Evolutionary conservation across 2,888 invertebrate genomes (phyloP).

Genomic region (Atrina japonica): DNA sequence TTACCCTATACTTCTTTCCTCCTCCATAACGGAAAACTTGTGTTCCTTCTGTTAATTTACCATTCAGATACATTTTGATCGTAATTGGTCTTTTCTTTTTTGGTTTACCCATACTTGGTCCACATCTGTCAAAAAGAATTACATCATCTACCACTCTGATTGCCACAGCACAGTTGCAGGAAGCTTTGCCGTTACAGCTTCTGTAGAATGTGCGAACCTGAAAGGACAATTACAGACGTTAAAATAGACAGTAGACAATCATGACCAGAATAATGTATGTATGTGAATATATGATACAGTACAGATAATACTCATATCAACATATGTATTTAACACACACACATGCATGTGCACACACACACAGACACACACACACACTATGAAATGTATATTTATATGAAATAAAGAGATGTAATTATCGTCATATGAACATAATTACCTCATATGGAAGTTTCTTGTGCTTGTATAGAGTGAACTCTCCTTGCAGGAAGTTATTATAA

Average conservation of each 20-base stretch:
- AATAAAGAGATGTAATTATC: no score
- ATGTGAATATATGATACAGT: background rate
- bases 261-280: background rate
- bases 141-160: slow-evolving; percentile 61
- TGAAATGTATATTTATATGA: no score
- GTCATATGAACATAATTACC: no score
- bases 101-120: slow-evolving; percentile 34
- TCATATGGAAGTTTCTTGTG: slow-evolving; percentile 66
- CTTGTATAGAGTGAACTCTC: slow-evolving; percentile 69
- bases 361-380: no score
- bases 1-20: slow-evolving; percentile 32
- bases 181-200: slow-evolving; percentile 48
- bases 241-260: background rate
- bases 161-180: slow-evolving; percentile 68
- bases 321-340: no score
- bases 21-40: slow-evolving; percentile 14
- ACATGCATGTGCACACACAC: no score
- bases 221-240: background rate
- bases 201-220: slow-evolving; percentile 45
- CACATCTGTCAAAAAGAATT: slow-evolving; percentile 63
- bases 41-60: slow-evolving; percentile 55
- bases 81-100: slow-evolving; percentile 33
- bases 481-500: slow-evolving; percentile 66
- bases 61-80: slow-evolving; percentile 53
- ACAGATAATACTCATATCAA: background rate